phyloP scores from a whole-genome alignment of 2,113 vertebrate species.

The Clarias batrachus region DNA sequence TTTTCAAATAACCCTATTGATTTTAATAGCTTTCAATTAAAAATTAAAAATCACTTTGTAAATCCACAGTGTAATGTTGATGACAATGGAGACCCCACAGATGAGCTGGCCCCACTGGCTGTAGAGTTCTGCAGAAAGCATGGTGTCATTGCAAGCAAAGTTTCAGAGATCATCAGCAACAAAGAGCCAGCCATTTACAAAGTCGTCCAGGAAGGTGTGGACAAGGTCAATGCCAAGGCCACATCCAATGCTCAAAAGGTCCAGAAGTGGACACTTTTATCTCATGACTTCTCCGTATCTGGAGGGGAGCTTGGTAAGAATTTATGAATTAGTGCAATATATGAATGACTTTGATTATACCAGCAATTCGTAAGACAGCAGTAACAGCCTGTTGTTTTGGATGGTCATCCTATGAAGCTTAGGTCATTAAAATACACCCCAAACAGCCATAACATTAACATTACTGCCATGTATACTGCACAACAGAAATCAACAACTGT shows the following conservation, averaged over 20 bases:
- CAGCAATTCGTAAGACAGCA: background rate
- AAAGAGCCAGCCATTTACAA: conserved; percentile 71
- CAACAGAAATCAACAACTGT: background rate
- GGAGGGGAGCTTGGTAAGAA: conserved; percentile 76
- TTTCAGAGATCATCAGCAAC: conserved; percentile 67
- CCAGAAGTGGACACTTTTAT: conserved; percentile 72
- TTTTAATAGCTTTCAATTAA: background rate
- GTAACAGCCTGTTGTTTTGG: background rate
- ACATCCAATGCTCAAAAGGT: conserved; percentile 72
- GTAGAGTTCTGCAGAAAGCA: conserved; percentile 62
- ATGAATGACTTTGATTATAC: background rate
- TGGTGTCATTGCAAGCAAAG: conserved; percentile 55
- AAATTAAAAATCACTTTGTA: background rate
- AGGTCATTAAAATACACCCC: background rate
- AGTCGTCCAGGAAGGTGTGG: conserved; percentile 71
- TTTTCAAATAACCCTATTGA: background rate
- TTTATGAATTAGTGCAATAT: background rate
- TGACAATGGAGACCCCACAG: conserved; percentile 68
- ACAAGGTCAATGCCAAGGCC: conserved; percentile 64
- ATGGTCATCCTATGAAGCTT: background rate
- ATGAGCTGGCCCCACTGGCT: conserved; percentile 66
- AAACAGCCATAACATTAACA: too few relatives aligned
- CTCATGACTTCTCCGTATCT: conserved; percentile 69
- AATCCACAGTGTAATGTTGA: conserved; percentile 65
- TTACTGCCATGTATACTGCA: too few relatives aligned